Conservation (phyloP, 2,797 vertebrate genomes). For the Muscicapa striata region DNA sequence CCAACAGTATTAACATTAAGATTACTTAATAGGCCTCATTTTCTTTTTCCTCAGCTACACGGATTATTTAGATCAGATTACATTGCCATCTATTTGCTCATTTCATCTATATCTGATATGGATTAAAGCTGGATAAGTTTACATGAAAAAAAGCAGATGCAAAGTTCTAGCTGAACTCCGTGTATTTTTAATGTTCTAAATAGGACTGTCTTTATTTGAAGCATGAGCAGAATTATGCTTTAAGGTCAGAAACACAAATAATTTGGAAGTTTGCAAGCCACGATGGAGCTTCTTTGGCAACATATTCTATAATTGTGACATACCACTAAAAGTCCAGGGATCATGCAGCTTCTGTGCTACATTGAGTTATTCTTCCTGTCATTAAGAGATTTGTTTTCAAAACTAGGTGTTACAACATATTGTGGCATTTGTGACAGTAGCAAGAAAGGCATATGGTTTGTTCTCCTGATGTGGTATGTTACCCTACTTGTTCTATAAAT, state of each 20-base stretch:
- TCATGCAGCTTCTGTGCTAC: neutral
- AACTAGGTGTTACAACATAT: neutral
- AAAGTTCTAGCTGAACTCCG: neutral
- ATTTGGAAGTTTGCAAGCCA: neutral
- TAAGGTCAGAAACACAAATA: neutral
- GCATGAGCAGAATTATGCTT: neutral
- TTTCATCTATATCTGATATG: neutral
- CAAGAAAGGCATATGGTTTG: neutral
- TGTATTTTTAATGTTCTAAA: neutral
- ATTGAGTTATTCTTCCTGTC: neutral
- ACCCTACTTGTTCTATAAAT: constrained; percentile 5
- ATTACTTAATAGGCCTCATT: neutral
- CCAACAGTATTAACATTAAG: neutral
- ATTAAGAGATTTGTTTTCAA: constrained; percentile 18
- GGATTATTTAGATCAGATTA: neutral
- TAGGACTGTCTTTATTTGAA: neutral
- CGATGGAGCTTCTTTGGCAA: neutral
- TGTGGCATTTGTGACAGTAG: neutral
- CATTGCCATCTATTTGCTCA: neutral
- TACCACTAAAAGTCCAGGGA: neutral
- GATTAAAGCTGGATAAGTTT: neutral
- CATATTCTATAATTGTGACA: neutral
- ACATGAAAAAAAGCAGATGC: neutral
- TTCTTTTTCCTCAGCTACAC: neutral
- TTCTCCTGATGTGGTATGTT: neutral